Percentiles rank a stretch among this genome's conserved stretches.
These are phyloP conservation scores for Ferdinandea cuprea DNA, from an alignment of 2,888 invertebrate species.

Conservation along the genomic window DNA sequence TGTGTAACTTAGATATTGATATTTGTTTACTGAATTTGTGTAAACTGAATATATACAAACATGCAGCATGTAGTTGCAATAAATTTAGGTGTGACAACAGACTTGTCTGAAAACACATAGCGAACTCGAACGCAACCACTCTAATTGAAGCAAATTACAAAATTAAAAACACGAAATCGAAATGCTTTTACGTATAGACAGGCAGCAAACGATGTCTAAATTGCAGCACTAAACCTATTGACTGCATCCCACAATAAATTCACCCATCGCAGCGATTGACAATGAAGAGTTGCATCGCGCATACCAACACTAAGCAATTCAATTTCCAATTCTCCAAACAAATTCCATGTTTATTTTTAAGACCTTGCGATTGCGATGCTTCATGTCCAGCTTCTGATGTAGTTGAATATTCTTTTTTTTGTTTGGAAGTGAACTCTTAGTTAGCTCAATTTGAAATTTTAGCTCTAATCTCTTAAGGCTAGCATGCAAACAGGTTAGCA, in stretches of 20 bases:
- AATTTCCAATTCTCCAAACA: constrained; percentile 47
- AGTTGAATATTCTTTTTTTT: neutral
- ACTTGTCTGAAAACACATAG: constrained; percentile 44
- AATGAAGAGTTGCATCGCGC: constrained; percentile 54
- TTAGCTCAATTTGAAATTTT: constrained; percentile 41
- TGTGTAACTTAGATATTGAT: too few species aligned
- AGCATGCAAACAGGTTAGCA: neutral
- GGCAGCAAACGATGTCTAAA: constrained; percentile 49
- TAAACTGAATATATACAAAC: too few species aligned
- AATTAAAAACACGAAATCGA: constrained; percentile 70
- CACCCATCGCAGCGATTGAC: constrained; percentile 61
- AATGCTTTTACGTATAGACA: constrained; percentile 51
- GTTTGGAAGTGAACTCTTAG: constrained; percentile 30
- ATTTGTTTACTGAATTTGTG: too few species aligned
- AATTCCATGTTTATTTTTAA: constrained; percentile 50
- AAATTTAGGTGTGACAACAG: constrained; percentile 50
- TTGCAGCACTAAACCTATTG: constrained; percentile 65
- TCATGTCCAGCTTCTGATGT: neutral
- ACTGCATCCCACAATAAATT: constrained; percentile 69
- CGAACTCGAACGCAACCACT: constrained; percentile 57
- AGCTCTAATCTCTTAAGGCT: constrained; percentile 67
- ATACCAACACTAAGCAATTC: constrained; percentile 57
- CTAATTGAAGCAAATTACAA: constrained; percentile 72
- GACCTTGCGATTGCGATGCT: constrained; percentile 5
- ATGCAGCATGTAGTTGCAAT: too few species aligned